These are phyloP conservation scores for Myotis brandtii DNA, from an alignment of 2,113 vertebrate genomes.

Conservation along the genomic window DNA sequence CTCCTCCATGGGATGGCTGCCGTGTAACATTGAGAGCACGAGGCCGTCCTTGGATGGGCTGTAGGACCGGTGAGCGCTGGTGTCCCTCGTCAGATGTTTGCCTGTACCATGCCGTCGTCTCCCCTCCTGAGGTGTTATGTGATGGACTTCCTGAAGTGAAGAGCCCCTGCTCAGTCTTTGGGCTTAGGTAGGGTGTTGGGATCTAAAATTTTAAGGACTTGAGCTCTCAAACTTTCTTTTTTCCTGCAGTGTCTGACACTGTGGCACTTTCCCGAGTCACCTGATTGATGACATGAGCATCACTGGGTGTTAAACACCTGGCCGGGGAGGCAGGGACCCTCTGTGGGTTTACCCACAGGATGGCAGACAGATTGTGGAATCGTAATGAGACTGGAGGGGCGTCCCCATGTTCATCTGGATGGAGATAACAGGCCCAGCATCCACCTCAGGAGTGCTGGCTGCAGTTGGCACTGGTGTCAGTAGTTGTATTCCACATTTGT, in stretches of 20 bases:
- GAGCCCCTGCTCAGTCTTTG: not conserved
- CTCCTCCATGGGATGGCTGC: not conserved
- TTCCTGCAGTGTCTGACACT: slow-evolving; percentile 57
- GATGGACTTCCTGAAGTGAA: not conserved
- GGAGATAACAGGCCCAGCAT: slow-evolving; percentile 23
- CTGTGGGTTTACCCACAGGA: slow-evolving; percentile 77
- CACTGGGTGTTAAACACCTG: slow-evolving; percentile 85
- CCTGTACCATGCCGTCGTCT: not conserved
- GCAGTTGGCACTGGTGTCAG: not conserved
- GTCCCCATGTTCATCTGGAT: slow-evolving; percentile 32
- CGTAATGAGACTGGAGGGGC: slow-evolving; percentile 72
- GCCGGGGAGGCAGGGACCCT: slow-evolving; percentile 72
- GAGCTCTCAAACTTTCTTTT: slow-evolving; percentile 46
- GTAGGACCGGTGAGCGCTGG: not conserved
- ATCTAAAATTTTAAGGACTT: slow-evolving; percentile 37
- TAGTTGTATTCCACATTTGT: slow-evolving; percentile 15
- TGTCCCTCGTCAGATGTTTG: not conserved
- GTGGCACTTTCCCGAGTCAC: slow-evolving; percentile 61
- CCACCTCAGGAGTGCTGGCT: not conserved
- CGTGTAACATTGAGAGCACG: not conserved
- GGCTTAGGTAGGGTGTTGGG: not conserved
- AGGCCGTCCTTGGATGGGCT: not conserved
- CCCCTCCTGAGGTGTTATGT: not conserved
- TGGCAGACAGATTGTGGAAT: slow-evolving; percentile 80
- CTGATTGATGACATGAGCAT: slow-evolving; percentile 79